A percentile compares a stretch with the other conserved stretches of the same genome.
These are phyloP conservation scores for Minunthozetes semirufus DNA, from an alignment of 2,888 invertebrate species.

Conservation along the genomic window DNA sequence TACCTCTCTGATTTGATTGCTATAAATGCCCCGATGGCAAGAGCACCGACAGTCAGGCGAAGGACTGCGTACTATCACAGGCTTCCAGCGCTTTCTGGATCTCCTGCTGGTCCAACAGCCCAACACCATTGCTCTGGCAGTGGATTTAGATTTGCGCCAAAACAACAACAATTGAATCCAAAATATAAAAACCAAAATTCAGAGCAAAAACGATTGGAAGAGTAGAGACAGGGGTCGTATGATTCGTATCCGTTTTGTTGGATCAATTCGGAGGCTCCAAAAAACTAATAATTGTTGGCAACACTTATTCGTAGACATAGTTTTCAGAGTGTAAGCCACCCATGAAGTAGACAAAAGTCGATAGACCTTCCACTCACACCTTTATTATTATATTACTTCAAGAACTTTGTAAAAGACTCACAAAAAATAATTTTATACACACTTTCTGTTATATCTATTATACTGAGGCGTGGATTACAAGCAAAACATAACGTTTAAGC, in stretches of 20 bases:
- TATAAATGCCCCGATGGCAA: slow-evolving; percentile 38
- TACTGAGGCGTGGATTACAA: slow-evolving; percentile 16
- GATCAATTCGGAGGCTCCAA: not conserved
- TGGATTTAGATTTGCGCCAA: not conserved
- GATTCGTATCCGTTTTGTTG: no score
- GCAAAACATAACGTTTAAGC: not conserved
- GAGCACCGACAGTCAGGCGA: slow-evolving; percentile 41
- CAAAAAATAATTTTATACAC: not conserved
- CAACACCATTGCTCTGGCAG: not conserved
- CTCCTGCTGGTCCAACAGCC: slow-evolving; percentile 28
- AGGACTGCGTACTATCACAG: slow-evolving; percentile 36
- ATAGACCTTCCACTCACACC: not conserved
- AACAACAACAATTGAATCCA: slow-evolving; percentile 1
- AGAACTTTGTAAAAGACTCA: slow-evolving; percentile 9
- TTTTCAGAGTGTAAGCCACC: not conserved
- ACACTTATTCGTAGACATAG: not conserved
- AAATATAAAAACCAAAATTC: not conserved
- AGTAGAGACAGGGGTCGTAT: not conserved
- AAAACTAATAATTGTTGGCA: not conserved
- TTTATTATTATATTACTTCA: slow-evolving; percentile 1
- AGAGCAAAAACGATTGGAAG: no score
- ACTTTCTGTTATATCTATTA: not conserved
- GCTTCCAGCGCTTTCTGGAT: slow-evolving; percentile 25
- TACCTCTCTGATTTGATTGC: not conserved
- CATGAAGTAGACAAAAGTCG: slow-evolving; percentile 6